Percentiles rank a stretch among this genome's conserved stretches.
Conservation (phyloP, 2,113 vertebrate species). For the Ailurus styani region DNA sequence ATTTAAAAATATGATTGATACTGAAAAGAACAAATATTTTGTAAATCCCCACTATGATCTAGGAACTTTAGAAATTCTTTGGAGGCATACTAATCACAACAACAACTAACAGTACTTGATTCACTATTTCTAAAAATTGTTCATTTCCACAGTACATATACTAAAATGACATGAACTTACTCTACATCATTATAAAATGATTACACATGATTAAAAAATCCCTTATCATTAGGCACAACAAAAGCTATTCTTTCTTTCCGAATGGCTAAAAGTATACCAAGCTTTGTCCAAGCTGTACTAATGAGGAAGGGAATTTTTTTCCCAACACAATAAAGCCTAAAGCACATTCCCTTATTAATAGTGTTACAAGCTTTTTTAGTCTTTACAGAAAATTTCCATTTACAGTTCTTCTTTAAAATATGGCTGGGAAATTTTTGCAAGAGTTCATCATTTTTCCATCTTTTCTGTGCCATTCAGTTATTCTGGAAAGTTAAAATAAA, state of each 20-base stretch:
- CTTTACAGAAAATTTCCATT: not conserved
- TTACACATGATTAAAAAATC: not conserved
- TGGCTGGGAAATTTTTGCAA: not conserved
- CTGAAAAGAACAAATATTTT: not conserved
- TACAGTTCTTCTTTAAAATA: not conserved
- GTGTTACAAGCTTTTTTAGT: not conserved
- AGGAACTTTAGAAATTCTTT: not conserved
- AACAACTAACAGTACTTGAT: not conserved
- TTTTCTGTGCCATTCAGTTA: not conserved
- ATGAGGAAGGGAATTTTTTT: not conserved
- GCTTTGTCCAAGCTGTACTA: not conserved
- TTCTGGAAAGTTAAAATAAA: constrained; percentile 24
- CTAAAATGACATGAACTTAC: not conserved
- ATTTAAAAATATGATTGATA: not conserved
- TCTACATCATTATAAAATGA: not conserved
- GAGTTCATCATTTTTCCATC: not conserved
- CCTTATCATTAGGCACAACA: not conserved
- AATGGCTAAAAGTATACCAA: not conserved
- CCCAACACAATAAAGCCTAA: not conserved
- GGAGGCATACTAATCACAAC: not conserved
- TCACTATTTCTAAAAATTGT: not conserved
- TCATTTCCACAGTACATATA: not conserved
- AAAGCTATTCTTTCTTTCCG: not conserved
- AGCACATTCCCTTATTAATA: not conserved
- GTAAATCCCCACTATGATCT: not conserved